Evolutionary conservation across 2,888 invertebrate species (phyloP), one percentile per base, ranked within the genome.

Genomic region (Dryadula phaetusa): DNA sequence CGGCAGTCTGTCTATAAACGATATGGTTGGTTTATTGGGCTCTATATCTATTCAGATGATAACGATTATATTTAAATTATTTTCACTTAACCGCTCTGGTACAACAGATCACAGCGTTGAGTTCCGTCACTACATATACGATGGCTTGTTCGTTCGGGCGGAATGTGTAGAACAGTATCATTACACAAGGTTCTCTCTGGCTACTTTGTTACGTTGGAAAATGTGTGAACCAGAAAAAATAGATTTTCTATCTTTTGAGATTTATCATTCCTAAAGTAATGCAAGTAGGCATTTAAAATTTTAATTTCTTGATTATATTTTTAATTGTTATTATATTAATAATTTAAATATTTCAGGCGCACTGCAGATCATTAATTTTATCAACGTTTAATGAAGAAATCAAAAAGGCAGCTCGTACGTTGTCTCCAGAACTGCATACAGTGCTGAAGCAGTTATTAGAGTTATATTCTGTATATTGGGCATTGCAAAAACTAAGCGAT

Each of bases 331-430:
- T 56, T 44, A 49, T 28, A 46, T 54, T 8, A 52, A 34, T 64
- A 16, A 16, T 22, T 22, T 56, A 8, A 16, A 12, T 58, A 16
- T 67, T 64, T 16, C 91, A 97, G 95, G 94, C 97, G 0, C 98
- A 98, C 82, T 96, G 96, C 75, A 94, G 98, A 66, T 95, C 95
- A 46, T 96, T 97, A 77, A 89, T 98, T 40, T 94, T 97, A 2
- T 93, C 95, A 49, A 95, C 94, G 7, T 98, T 95, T 79, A 87
- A 94, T 64, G 94, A 94, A 44, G 93, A 94, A 62, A 88, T 95
- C 2, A 77, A 80, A 54, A 83, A 80, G 0, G 75, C 92, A 1
- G 79, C 87, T 6, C 80, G 79, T 0, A 79, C 85, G 0, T 83
- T 95, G 5, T 96, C 97, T 0, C 84, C 92, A 0, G 87, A 93